Base-by-base conservation (phyloP, 2,113 vertebrate species). In the Heliornis fulica region DNA sequence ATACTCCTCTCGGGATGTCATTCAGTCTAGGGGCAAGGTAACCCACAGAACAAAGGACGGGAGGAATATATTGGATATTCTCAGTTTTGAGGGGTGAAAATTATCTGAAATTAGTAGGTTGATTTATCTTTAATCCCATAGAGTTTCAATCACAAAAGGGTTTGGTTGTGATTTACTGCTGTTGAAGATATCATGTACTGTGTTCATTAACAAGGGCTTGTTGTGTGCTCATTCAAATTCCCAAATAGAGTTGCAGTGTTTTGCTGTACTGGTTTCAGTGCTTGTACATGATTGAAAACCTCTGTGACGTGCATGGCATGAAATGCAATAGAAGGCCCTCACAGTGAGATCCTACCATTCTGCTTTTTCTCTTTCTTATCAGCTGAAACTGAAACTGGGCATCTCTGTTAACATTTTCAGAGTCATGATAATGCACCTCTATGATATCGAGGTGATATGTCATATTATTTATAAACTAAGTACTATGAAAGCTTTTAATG, bases 181-280 rank as follows among this genome's bases (percentile, higher is more conserved):
- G 5, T 56, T 69, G n/a, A 80, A n/a, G 22, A 36, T 78, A 57
- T 26, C 2, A 15, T 43, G 22, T 34, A 43, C 13, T 48, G 13
- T 34, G n/a, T 68, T 85, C 57, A 74, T 65, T 51, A 87, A 41
- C 12, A 83, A 46, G 17, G 20, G 8, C 20, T 79, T 86, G 17
- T 50, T 90, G 20, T n/a, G 15, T 56, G 16, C 29, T 50, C 25
- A 59, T 83, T 94, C 40, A 79, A 90, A 94, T 80, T 83, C 29
- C 61, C 9, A 80, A 57, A 71, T 59, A 61, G 14, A 50, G 29
- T 36, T 59, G 57, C 46, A 85, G 29, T 32, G 32, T 40, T 74
- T 89, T 51, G 5, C 46, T 90, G 19, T 61, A 53, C 20, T 70
- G n/a, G 16, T 85, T 92, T 91, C 79, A 69, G 34, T 26, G n/a